Base-by-base conservation (phyloP, 1,140 invertebrate genomes). In the Rhyzopertha dominica region DNA sequence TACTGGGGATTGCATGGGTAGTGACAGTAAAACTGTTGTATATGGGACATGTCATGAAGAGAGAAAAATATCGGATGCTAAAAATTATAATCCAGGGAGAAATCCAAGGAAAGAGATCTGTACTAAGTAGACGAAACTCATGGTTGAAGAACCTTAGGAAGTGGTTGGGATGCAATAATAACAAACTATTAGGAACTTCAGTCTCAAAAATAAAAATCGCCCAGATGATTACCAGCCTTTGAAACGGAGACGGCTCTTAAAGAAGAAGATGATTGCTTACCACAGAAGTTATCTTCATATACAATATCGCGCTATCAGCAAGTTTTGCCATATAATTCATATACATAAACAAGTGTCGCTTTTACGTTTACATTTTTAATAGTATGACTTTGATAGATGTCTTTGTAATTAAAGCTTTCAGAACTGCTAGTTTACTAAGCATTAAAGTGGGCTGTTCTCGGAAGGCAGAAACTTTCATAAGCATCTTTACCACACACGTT, bases 201-300 rank as follows among this genome's bases (percentile, higher is more conserved):
- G 13, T 19, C 5, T 14, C 13, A 14, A 4, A 14, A 17, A 4
- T 37, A 3, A 37, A 16, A 23, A 37, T 37, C 35, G 13, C 13
- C 16, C 10, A 35, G n/a, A 7, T 26, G 7, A 26, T 26, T 26
- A 26, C 24, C 32, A 17, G 4, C 20, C 13, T 35, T 35, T 19
- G 17, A 4, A 4, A 23, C 4, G 18, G 35, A 20, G 18, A 5
- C 13, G 3, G 9, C 35, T 23, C 35, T 37, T 37, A 13, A 37
- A 37, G 35, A 37, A 37, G 35, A 37, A 37, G 35, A 37, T 23
- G 35, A n/a, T n/a, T n/a, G n/a, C n/a, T n/a, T n/a, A n/a, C n/a
- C n/a, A n/a, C n/a, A n/a, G n/a, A n/a, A n/a, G n/a, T n/a, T n/a
- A n/a, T n/a, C n/a, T n/a, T n/a, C n/a, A n/a, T n/a, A n/a, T n/a